Evolutionary conservation across 2,888 invertebrate genomes (phyloP), one percentile per base, ranked within the genome.

Genomic region (Dolichomitus sp.): DNA sequence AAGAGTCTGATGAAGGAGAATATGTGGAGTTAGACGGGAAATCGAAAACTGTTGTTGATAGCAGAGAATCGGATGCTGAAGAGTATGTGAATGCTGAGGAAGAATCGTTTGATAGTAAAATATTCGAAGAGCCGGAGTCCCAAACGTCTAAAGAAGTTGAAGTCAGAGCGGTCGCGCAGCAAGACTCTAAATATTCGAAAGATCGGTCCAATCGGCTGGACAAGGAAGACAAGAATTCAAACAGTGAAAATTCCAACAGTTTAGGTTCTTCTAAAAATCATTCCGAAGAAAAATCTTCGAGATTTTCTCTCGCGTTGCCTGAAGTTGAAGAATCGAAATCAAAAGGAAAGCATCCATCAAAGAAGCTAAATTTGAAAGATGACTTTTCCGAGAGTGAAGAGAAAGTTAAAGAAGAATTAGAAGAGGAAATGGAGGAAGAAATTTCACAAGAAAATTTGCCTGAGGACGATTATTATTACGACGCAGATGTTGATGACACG

Each of bases 131-230:
- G 3, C 61, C 80, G 1, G 88, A 88, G 23, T 86, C 86, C 0
- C 85, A 76, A 23, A 87, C 87, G 5, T 85, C 86, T 0, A 88
- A 90, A 33, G 88, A 87, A 14, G 33, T 88, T 4, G 88, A 87
- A 5, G 84, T 84, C 11, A 82, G 86, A 40, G 87, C 85, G 6
- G 75, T 87, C 0, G 82, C 75, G 0, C 68, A 84, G 5, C 68
- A 19, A 5, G 79, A 81, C 9, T 77, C 61, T 1, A 85, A 80
- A 17, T 82, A 85, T 17, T 72, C 48, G 6, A 87, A 85, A 75
- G 61, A 52, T 81, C 75, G 17, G 61, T 72, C 14, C 5, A 75
- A 84, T 45, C 33, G 48, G 23, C 65, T 68, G 37, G 81, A 73
- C 6, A 63, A 73, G 3, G 81, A 79, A 19, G 84, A 82, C n/a